Evolutionary conservation across 2,888 invertebrate species (phyloP).

Genomic region (Oscheius sp.): DNA sequence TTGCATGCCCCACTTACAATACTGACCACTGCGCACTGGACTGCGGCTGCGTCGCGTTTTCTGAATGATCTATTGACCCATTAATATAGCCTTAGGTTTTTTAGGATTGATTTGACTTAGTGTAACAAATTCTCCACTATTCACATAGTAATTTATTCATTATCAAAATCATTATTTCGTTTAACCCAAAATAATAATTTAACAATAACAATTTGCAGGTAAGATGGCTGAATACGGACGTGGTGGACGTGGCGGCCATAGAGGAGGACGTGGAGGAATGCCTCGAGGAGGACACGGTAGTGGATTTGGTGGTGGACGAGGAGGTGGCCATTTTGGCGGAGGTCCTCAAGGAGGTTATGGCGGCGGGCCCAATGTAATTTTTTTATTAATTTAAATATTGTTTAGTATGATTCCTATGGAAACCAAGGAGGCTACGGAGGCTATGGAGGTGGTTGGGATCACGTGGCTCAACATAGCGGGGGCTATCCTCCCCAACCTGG

Average conservation of each 20-base stretch:
- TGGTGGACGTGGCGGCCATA: constrained; percentile 29
- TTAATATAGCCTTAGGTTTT: no score
- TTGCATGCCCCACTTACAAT: no score
- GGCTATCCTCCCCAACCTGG: constrained; percentile 21
- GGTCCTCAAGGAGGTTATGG: constrained; percentile 2
- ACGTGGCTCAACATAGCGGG: no score
- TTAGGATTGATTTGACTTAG: no score
- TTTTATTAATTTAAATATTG: not conserved
- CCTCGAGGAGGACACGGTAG: constrained; percentile 12
- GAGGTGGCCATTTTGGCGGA: constrained; percentile 5
- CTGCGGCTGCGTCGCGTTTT: no score
- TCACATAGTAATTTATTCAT: no score
- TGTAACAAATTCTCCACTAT: no score
- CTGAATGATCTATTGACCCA: no score
- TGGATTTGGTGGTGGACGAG: constrained; percentile 27
- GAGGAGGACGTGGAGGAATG: constrained; percentile 5
- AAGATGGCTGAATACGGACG: constrained; percentile 22
- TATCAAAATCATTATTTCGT: not conserved
- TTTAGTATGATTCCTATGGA: constrained; percentile 19
- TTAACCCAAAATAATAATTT: not conserved
- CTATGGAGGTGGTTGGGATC: constrained; percentile 19
- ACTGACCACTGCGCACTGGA: no score
- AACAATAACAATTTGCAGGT: no score
- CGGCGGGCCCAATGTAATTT: constrained; percentile 6
- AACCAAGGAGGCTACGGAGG: constrained; percentile 8